These are phyloP conservation scores for Eupithecia inturbata DNA, from an alignment of 2,888 invertebrate species.

Conservation along the genomic window DNA sequence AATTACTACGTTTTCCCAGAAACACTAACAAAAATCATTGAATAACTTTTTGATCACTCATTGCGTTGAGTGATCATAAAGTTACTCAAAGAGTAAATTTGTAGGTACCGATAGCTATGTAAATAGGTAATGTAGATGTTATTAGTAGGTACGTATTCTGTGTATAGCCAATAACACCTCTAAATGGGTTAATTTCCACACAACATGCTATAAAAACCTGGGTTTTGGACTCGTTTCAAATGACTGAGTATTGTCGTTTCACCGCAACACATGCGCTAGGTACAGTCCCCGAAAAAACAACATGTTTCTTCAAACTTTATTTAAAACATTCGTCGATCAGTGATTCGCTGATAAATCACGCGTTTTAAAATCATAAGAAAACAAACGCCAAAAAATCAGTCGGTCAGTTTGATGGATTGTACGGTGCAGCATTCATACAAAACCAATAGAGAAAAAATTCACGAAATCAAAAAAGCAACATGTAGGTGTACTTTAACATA, in stretches of 20 bases:
- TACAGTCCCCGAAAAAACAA: constrained; percentile 1
- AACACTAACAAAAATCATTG: too few relatives aligned
- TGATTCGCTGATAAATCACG: background rate
- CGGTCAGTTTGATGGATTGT: too few relatives aligned
- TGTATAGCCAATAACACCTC: background rate
- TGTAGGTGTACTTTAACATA: too few relatives aligned
- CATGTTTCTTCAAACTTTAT: background rate
- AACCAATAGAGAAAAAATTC: too few relatives aligned
- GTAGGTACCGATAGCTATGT: background rate
- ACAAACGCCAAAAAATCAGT: background rate
- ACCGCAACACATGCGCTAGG: constrained; percentile 23
- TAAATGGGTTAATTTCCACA: constrained; percentile 21
- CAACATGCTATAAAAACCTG: constrained; percentile 39
- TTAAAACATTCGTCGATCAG: background rate
- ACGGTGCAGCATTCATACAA: too few relatives aligned
- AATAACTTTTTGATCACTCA: too few relatives aligned
- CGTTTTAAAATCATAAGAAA: background rate
- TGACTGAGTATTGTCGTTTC: constrained; percentile 35
- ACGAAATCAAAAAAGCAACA: too few relatives aligned
- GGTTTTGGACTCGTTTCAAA: constrained; percentile 48
- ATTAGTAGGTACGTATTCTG: too few relatives aligned
- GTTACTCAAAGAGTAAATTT: background rate
- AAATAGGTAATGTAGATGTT: too few relatives aligned
- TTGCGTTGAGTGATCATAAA: background rate
- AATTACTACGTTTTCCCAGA: too few relatives aligned